Percentiles rank a stretch among this genome's conserved stretches.
Evolutionary conservation across 2,888 invertebrate species (phyloP).

Genomic region (Sussaba pulchella): DNA sequence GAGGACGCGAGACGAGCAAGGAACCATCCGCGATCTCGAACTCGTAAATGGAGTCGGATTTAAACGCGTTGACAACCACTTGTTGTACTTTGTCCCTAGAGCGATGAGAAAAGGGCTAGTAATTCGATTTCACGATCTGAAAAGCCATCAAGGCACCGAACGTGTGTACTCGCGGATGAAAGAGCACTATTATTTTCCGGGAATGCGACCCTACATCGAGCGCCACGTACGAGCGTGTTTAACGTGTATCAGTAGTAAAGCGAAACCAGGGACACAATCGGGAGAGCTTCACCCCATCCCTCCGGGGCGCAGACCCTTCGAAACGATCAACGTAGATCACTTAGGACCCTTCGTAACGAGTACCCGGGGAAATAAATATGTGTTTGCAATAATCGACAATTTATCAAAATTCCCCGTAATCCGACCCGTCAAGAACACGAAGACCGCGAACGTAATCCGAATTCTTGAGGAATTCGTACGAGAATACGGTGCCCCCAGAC

Average conservation of each 20-base stretch:
- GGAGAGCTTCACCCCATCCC: conserved; percentile 67
- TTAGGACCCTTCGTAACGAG: conserved; percentile 61
- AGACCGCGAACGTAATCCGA: too few relatives aligned
- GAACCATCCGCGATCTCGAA: too few relatives aligned
- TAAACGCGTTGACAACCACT: too few relatives aligned
- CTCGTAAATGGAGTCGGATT: too few relatives aligned
- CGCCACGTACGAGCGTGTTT: conserved; percentile 56
- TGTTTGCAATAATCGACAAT: too few relatives aligned
- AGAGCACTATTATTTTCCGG: conserved; percentile 24
- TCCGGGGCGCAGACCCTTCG: conserved; percentile 63
- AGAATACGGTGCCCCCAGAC: conserved; percentile 55
- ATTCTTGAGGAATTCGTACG: conserved; percentile 56
- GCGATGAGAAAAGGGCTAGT: conserved; percentile 40
- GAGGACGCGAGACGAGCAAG: too few relatives aligned
- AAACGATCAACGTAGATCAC: conserved; percentile 60
- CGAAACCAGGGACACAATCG: conserved; percentile 53
- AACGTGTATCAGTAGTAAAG: conserved; percentile 53
- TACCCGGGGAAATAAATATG: too few relatives aligned
- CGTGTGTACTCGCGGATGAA: background rate
- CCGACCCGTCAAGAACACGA: conserved; percentile 3
- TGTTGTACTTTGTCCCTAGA: too few relatives aligned
- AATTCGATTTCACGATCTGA: conserved; percentile 15
- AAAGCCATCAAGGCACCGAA: background rate
- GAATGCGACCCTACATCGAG: background rate
- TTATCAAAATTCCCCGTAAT: background rate